Evolutionary conservation across 2,113 vertebrate species (phyloP), one percentile per base, ranked within the genome.

Genomic region (Neopipo cinnamomea): DNA sequence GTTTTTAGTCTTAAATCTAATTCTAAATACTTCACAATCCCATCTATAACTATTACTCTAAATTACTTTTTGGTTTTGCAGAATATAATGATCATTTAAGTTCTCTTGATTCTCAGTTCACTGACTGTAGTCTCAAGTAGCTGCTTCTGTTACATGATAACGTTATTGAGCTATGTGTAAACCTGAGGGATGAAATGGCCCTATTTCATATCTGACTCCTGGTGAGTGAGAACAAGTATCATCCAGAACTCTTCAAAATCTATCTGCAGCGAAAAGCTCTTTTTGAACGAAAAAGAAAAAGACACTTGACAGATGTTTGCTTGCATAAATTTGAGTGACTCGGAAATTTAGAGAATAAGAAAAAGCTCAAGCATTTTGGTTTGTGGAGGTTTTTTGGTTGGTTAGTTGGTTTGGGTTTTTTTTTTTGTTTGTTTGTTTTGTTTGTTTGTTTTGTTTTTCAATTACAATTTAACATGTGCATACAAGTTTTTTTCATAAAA

Each of bases 61-160:
- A 62, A 71, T 44, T 8, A 66, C 25, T 58, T 61, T 94, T 94
- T 96, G 31, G 85, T 91, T 89, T 81, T 2, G 1, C 27, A 83
- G 41, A 91, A 80, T 56, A 42, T 63, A 86, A 58, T 66, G 35
- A 42, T 67, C 61, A 28, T 88, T 33, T 93, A 87, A 72, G 39
- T 81, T 67, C 17, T 85, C 59, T 91, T 93, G 77, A 78, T 95
- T 96, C 82, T 79, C 50, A 85, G n/a, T 91, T 95, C 47, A 87
- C 63, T 87, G 62, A 31, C 61, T 91, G 50, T 56, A 83, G 67
- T 81, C 76, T 91, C 67, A 85, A 41, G 91, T 96, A 93, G 46
- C 82, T 93, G 63, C 63, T 93, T 62, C 81, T 90, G 90, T 94
- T 96, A 88, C 10, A 11, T 37, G 88, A 46, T 88, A 62, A 91